Conservation (phyloP, 2,888 invertebrate genomes). For the Polydesmus complanatus region DNA sequence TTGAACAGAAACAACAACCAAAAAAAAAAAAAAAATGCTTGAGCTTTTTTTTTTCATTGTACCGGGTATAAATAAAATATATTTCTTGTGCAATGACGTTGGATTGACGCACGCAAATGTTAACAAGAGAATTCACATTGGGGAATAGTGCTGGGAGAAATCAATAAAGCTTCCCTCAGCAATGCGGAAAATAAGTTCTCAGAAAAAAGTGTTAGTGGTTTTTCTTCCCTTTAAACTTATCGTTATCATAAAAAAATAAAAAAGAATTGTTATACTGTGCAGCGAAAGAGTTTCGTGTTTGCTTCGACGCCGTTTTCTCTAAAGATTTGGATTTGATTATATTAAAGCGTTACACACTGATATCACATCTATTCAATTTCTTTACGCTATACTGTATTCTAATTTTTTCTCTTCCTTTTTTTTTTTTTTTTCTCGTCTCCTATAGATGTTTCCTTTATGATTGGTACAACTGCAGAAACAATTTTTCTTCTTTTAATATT, state of each 20-base stretch:
- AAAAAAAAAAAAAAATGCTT: no score
- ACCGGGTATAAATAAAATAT: neutral
- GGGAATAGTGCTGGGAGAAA: neutral
- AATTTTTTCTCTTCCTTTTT: no score
- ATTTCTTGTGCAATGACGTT: no score
- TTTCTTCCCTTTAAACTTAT: no score
- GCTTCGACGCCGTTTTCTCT: no score
- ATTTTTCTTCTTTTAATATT: slow-evolving; percentile 32
- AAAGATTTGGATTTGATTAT: no score
- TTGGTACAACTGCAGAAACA: slow-evolving; percentile 3
- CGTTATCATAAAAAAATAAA: no score
- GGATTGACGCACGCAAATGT: neutral
- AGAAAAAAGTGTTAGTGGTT: neutral
- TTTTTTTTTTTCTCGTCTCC: neutral
- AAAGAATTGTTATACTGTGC: no score
- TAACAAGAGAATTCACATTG: neutral
- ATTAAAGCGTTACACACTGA: no score
- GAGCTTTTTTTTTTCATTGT: neutral
- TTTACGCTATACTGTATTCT: no score
- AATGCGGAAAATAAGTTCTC: neutral
- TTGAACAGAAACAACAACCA: no score
- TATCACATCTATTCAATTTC: neutral
- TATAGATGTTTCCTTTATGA: slow-evolving; percentile 7
- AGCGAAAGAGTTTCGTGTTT: no score
- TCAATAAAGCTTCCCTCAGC: neutral